Evolutionary conservation across 2,888 invertebrate species (phyloP).

Genomic region (Agriopis aurantiaria): DNA sequence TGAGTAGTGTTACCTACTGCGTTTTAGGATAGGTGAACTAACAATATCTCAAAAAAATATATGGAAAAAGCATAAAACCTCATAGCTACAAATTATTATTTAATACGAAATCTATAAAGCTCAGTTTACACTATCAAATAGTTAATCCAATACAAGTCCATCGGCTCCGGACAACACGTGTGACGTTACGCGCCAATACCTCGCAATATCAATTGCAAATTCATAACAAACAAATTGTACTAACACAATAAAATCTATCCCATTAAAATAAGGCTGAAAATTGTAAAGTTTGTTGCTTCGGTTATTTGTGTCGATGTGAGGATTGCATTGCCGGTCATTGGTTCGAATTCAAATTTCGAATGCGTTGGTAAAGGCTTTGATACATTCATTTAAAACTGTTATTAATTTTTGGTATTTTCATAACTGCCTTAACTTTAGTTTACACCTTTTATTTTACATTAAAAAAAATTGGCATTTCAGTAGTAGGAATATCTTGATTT

Average conservation of each 20-base stretch:
- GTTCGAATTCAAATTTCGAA: constrained; percentile 61
- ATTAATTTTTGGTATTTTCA: background rate
- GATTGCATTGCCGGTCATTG: constrained; percentile 62
- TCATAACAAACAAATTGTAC: constrained; percentile 44
- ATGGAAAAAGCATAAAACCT: background rate
- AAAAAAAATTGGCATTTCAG: no score
- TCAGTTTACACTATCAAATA: constrained; percentile 13
- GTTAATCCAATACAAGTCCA: constrained; percentile 28
- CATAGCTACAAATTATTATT: background rate
- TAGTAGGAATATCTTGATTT: no score
- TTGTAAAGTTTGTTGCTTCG: background rate
- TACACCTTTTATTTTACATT: no score
- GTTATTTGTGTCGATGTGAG: constrained; percentile 34
- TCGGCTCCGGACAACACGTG: constrained; percentile 55
- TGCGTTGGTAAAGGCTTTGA: constrained; percentile 48
- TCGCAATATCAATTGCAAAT: constrained; percentile 59
- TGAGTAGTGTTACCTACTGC: background rate
- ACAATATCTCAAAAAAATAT: background rate
- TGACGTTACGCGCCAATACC: constrained; percentile 63
- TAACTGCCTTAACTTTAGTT: background rate
- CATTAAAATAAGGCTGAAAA: constrained; percentile 32
- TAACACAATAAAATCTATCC: constrained; percentile 1
- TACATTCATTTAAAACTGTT: constrained; percentile 31
- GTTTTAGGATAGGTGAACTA: background rate
- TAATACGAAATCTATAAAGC: background rate